Evolutionary conservation across 1,140 invertebrate species (phyloP), one percentile per base, ranked within the genome.

Genomic region (Penaeus chinensis): DNA sequence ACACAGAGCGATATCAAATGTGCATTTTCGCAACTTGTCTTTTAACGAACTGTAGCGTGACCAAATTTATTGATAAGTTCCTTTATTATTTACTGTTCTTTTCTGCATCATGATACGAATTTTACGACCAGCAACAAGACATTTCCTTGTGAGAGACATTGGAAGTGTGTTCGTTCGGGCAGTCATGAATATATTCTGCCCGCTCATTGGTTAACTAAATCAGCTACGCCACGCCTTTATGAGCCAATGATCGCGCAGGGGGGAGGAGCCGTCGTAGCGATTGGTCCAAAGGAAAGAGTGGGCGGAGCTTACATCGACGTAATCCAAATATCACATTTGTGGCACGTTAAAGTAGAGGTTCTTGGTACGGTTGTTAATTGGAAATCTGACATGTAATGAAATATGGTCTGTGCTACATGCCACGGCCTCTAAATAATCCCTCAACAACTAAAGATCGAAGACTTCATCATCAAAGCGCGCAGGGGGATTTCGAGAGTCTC

Each of bases 141-240:
- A 78, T 65, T 13, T 61, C 84, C 61, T 63, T 78, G 76, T 78
- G 74, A 79, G 76, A 66, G 22, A 77, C 76, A n/a, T 62, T 42
- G 60, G 27, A 79, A 85, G 76, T 85, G 84, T 85, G 84, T 85
- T 79, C 84, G 61, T 66, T 85, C 74, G 77, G 79, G 84, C 84
- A 77, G 84, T 66, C 63, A 85, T 85, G 84, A 85, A 85, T 85
- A 85, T 77, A 80, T 85, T 66, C 77, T 74, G 76, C 76, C 76
- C 84, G 84, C 84, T 77, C 84, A 85, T 85, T 85, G 84, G 84
- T 85, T 77, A 62, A 85, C 63, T 74, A 85, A 79, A 85, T 85
- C 84, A 85, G 79, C 79, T 63, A 85, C 27, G 47, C 62, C 27
- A 61, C 61, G 60, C 61, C 76, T 54, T 27, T 65, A 37, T 42